These are phyloP conservation scores for Drosophila albomicans DNA, from an alignment of 1,140 invertebrate genomes.

Conservation along the genomic window DNA sequence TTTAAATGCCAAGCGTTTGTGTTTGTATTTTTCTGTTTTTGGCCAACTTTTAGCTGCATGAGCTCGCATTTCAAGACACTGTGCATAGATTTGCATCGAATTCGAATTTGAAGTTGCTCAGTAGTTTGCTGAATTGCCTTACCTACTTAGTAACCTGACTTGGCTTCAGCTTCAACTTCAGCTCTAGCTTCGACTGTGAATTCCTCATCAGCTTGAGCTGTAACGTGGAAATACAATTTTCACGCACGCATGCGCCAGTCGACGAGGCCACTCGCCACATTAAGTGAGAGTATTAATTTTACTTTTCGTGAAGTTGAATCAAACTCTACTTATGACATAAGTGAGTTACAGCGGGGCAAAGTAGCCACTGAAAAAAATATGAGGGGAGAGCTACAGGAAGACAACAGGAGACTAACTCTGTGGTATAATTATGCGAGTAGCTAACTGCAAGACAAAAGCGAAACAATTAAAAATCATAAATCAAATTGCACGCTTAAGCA, in stretches of 20 bases:
- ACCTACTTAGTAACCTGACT: conserved; percentile 4
- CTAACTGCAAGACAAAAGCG: conserved; percentile 9
- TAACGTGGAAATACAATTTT: conserved; percentile 70
- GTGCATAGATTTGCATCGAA: conserved; percentile 42
- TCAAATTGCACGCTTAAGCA: conserved; percentile 35
- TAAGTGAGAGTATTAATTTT: conserved; percentile 75
- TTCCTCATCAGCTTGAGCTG: not conserved
- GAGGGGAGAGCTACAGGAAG: conserved; percentile 7
- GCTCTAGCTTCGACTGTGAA: not conserved
- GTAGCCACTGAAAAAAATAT: too few species aligned
- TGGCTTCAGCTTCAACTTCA: not conserved
- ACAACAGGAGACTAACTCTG: conserved; percentile 22
- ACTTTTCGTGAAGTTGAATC: conserved; percentile 54
- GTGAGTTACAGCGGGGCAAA: not conserved
- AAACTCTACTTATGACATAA: conserved; percentile 63
- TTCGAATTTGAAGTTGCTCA: conserved; percentile 16
- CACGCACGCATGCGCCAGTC: conserved; percentile 72
- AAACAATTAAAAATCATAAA: conserved; percentile 59
- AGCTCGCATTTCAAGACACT: conserved; percentile 26
- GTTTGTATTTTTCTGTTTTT: conserved; percentile 29
- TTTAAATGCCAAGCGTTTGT: conserved; percentile 65
- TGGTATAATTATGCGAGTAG: conserved; percentile 25
- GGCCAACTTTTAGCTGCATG: conserved; percentile 42
- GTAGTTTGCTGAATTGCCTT: conserved; percentile 5
- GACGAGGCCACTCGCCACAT: conserved; percentile 38